Conservation (phyloP, 2,797 vertebrate genomes). For the Toxotes lorentzi region DNA sequence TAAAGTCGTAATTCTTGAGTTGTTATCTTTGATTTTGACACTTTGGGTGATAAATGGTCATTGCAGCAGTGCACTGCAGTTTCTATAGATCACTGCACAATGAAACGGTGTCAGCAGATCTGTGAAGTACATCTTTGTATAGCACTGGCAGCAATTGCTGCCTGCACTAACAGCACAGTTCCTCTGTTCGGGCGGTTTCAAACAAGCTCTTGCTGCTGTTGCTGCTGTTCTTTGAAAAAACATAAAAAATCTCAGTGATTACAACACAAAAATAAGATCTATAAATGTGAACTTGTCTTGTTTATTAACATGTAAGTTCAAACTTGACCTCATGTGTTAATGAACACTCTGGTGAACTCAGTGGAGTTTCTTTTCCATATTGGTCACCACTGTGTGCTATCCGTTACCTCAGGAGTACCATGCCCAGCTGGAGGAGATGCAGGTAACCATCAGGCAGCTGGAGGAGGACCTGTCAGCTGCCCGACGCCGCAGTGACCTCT, state of each 20-base stretch:
- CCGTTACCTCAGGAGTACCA: conserved; percentile 91
- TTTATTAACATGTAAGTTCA: background rate
- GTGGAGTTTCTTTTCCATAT: background rate
- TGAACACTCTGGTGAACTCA: background rate
- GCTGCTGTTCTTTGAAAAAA: conserved; percentile 11
- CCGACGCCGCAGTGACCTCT: conserved; percentile 96
- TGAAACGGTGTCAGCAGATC: conserved; percentile 66
- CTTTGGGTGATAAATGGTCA: conserved; percentile 50
- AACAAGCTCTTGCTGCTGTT: conserved; percentile 25
- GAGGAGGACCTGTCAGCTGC: conserved; percentile 98
- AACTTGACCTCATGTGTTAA: background rate
- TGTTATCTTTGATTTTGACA: conserved; percentile 53
- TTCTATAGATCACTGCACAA: conserved; percentile 52
- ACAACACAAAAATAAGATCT: background rate
- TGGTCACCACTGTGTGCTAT: conserved; percentile 16
- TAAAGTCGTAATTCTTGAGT: conserved; percentile 29
- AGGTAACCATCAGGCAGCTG: conserved; percentile 95
- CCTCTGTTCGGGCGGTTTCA: conserved; percentile 14
- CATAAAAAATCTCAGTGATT: background rate
- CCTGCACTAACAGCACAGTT: conserved; percentile 17
- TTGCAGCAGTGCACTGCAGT: conserved; percentile 55
- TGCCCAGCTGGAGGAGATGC: conserved; percentile 98
- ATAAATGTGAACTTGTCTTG: too few species aligned
- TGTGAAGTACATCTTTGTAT: conserved; percentile 51
- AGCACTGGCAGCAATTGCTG: conserved; percentile 46